Evolutionary conservation across 92 coral and sea anemone species (phyloP).

Genomic region (Isaurus tuberculatus): DNA sequence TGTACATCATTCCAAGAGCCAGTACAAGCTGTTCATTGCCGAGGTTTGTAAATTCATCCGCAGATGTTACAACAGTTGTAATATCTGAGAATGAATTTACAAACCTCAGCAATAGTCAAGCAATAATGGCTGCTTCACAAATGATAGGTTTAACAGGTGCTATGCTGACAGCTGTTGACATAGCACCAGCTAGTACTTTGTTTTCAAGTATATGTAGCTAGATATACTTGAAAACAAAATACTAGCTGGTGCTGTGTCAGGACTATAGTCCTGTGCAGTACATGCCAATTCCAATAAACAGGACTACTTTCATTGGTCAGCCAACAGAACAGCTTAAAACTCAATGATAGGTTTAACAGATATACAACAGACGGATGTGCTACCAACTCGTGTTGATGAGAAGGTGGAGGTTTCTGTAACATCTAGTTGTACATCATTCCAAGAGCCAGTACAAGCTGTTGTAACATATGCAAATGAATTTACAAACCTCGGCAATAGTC

Average conservation of each 20-base stretch:
- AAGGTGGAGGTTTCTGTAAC: background rate
- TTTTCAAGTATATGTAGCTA: no score
- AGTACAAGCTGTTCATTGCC: background rate
- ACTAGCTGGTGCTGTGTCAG: no score
- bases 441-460: background rate
- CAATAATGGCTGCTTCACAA: background rate
- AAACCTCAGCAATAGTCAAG: background rate
- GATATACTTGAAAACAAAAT: no score
- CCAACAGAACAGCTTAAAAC: no score
- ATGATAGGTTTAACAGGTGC: background rate
- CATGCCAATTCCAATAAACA: no score
- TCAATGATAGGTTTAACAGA: no score
- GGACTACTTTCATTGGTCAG: no score
- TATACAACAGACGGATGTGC: background rate
- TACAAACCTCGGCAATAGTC: background rate
- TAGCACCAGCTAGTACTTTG: no score
- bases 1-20: background rate
- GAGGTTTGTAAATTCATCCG: background rate
- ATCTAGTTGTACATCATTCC: background rate
- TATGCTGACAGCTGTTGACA: no score
- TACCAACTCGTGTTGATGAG: background rate
- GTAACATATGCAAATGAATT: background rate
- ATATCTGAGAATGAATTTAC: background rate
- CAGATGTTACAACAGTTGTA: background rate
- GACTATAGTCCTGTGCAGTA: no score